phyloP scores from a whole-genome alignment of 1,140 invertebrate genomes.

The Microplitis demolitor region DNA sequence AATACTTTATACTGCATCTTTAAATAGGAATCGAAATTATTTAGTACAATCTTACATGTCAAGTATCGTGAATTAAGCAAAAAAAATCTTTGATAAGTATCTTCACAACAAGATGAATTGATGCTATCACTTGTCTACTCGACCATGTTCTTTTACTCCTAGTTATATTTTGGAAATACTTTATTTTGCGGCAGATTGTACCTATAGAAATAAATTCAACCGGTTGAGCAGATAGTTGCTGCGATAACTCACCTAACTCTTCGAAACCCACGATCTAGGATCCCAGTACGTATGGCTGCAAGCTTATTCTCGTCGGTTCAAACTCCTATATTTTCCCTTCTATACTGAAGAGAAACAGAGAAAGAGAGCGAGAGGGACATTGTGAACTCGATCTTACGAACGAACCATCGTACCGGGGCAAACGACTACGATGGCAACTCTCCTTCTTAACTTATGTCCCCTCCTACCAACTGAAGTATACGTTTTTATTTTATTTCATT shows the following conservation, averaged over 20 bases:
- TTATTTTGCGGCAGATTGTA: conserved; percentile 58
- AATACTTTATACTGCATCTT: background rate
- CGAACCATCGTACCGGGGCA: conserved; percentile 29
- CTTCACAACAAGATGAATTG: conserved; percentile 2
- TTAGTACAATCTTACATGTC: background rate
- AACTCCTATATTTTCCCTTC: conserved; percentile 36
- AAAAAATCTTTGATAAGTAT: no score
- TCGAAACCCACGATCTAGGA: conserved; percentile 19
- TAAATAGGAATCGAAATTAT: no score
- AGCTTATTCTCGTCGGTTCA: conserved; percentile 44
- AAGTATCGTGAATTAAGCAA: background rate
- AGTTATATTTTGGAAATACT: conserved; percentile 43
- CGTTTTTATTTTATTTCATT: conserved; percentile 20
- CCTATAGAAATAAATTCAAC: conserved; percentile 58
- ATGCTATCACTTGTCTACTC: background rate
- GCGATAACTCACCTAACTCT: conserved; percentile 46
- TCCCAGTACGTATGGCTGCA: background rate
- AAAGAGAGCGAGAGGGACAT: background rate
- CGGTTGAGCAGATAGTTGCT: conserved; percentile 53
- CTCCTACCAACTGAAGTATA: background rate
- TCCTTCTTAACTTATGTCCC: conserved; percentile 1
- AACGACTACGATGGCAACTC: conserved; percentile 10
- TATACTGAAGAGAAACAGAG: background rate
- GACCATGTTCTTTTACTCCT: background rate
- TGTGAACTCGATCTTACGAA: conserved; percentile 30